Percentiles rank a stretch among this genome's conserved stretches.
Evolutionary conservation across 2,888 invertebrate genomes (phyloP).

Genomic region (Strigamia transsilvanica): DNA sequence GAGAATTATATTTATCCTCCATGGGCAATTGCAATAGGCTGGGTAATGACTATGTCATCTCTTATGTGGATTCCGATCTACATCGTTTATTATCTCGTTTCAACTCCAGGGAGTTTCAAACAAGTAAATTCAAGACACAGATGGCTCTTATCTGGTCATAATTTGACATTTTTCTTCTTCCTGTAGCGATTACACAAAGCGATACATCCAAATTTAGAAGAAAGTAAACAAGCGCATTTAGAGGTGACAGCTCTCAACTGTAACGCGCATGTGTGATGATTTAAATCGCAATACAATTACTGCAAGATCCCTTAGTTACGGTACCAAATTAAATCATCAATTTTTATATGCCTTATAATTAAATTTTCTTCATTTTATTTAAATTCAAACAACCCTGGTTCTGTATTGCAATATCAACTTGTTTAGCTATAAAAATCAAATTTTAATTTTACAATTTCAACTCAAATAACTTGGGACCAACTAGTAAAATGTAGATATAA

Average conservation of each 20-base stretch:
- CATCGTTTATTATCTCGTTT: constrained; percentile 72
- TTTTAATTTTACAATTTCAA: too few relatives aligned
- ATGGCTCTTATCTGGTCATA: background rate
- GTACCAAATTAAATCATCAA: too few relatives aligned
- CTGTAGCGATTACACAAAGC: background rate
- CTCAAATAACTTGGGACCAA: too few relatives aligned
- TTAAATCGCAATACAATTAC: background rate
- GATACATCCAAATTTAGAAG: constrained; percentile 48
- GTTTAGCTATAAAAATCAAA: too few relatives aligned
- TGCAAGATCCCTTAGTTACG: too few relatives aligned
- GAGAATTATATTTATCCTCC: constrained; percentile 76
- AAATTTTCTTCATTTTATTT: too few relatives aligned
- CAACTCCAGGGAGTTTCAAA: constrained; percentile 60
- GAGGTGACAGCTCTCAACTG: constrained; percentile 53
- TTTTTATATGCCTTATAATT: too few relatives aligned
- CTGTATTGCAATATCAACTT: too few relatives aligned
- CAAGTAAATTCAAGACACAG: constrained; percentile 58
- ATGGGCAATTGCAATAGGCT: constrained; percentile 84
- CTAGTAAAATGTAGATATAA: too few relatives aligned
- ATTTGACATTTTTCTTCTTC: background rate
- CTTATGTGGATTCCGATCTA: constrained; percentile 85
- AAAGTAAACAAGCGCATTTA: constrained; percentile 29
- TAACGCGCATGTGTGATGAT: constrained; percentile 2
- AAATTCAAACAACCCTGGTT: too few relatives aligned
- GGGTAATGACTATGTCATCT: constrained; percentile 83